A percentile compares a stretch with the other conserved stretches of the same genome.
Conservation (phyloP, 2,888 invertebrate species). For the Cetonia aurata region DNA sequence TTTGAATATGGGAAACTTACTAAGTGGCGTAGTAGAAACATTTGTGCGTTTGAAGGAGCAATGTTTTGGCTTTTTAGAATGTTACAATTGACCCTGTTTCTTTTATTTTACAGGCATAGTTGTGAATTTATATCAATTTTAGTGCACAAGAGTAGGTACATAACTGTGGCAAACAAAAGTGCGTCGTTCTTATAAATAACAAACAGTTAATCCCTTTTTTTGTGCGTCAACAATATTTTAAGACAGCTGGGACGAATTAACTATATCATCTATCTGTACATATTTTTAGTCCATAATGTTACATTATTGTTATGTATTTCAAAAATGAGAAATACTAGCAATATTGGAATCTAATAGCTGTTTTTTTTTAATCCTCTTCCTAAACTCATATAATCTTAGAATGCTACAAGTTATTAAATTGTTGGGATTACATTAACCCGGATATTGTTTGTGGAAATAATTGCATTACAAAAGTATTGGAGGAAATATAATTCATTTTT, state of each 20-base stretch:
- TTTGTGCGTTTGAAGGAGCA: not conserved
- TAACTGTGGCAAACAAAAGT: too few species aligned
- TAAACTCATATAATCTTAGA: not conserved
- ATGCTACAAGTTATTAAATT: not conserved
- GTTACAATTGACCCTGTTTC: conserved; percentile 39
- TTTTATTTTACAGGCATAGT: not conserved
- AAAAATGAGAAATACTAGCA: conserved; percentile 24
- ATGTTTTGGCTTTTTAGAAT: conserved; percentile 23
- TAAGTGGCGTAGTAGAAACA: conserved; percentile 38
- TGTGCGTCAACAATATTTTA: too few species aligned
- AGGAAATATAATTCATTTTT: too few species aligned
- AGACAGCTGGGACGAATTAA: too few species aligned
- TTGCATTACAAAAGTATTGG: too few species aligned
- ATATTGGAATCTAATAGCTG: conserved; percentile 4
- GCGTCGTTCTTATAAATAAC: too few species aligned
- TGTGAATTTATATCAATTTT: too few species aligned
- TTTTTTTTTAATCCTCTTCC: conserved; percentile 25
- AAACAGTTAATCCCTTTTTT: too few species aligned
- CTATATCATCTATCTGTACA: not conserved
- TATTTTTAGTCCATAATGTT: conserved; percentile 17
- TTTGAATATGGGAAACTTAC: conserved; percentile 13
- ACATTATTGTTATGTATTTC: conserved; percentile 34
- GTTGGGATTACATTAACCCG: not conserved
- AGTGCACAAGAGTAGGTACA: too few species aligned
- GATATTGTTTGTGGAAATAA: not conserved